Evolutionary conservation across 2,113 vertebrate genomes (phyloP), one percentile per base, ranked within the genome.

Genomic region (Oenanthe oenanthe): DNA sequence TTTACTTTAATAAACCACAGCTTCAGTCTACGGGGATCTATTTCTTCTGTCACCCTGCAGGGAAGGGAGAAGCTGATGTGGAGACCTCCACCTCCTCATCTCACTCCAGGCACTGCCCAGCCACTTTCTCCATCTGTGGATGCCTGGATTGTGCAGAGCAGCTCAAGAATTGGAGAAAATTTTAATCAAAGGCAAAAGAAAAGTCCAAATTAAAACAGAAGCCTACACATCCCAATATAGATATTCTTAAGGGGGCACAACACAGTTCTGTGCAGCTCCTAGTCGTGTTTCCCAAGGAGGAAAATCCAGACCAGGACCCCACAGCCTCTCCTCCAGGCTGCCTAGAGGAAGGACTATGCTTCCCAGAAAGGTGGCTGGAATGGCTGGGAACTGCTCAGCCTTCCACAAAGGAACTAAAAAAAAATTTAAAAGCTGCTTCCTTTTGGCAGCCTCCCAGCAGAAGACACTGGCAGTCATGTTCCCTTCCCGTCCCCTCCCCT

Each of bases 1-100:
- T 81, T 89, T 75, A 54, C 43, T 95, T 71, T 82, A 93, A 94
- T 88, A 95, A 93, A 88, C 28, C 71, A 85, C 66, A 66, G 54
- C 54, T 88, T 83, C 58, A 79, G 50, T 21, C 67, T 50, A 42
- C 0, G 0, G 47, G 57, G 71, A 48, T 75, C 43, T 75, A 4
- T 67, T 79, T 66, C 36, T 48, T 60, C 22, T 43, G 65, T 71
- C 51, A 63, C n/a, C 36, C 68, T 7, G 17, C 25, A 38, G 67
- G 73, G 81, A 70, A 48, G 40, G 61, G 32, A 94, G 57, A 51
- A 92, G 65, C 31, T 86, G 85, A 53, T 13, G 4, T 4, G 51
- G 71, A 58, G 22, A 75, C 2, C 20, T 80, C 60, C 38, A 19
- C 13, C 36, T 72, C 17, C 38, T 67, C 48, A 10, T 18, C 68